Evolutionary conservation across 2,888 invertebrate species (phyloP), one percentile per base, ranked within the genome.

Genomic region (Teleogryllus oceanicus): DNA sequence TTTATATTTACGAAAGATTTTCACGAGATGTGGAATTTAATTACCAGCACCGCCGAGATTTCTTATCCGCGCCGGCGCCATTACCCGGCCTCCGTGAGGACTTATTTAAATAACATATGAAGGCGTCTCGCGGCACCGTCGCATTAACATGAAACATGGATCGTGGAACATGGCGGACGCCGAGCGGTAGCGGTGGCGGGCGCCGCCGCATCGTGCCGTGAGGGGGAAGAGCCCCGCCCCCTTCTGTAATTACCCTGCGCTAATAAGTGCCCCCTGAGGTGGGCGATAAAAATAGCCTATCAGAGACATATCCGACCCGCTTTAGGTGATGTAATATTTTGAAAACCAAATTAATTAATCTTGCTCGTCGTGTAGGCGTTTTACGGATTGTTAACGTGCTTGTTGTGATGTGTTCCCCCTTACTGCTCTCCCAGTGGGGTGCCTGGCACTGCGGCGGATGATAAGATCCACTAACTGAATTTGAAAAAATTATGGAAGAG

Each of bases 1-100:
- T 62, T 62, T 62, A 62, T 62, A 62, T 62, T 62, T 62, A 62
- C 62, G 62, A 62, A 62, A 62, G 62, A 62, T 62, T 62, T 62
- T n/a, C 62, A 62, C 62, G 62, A 62, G 62, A 62, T 62, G 62
- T n/a, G 62, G 62, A 62, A 62, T 62, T 62, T 62, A 62, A 62
- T 62, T 62, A 62, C 62, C 62, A 4, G 62, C n/a, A 11, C 62
- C 62, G n/a, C 62, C 62, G 62, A 62, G 62, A 62, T 62, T 62
- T 8, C 62, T n/a, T 62, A 62, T 62, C 62, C 62, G 62, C n/a
- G 1, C 62, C 16, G 62, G 1, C 62, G 62, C 62, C 62, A 62
- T 62, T 62, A 62, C 62, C 16, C 62, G 62, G 16, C 62, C 62
- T 11, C 62, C 62, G 62, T 62, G 62, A 62, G 62, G 62, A 62